Evolutionary conservation across 2,888 invertebrate species (phyloP).

Genomic region (Cerastis rubricosa): DNA sequence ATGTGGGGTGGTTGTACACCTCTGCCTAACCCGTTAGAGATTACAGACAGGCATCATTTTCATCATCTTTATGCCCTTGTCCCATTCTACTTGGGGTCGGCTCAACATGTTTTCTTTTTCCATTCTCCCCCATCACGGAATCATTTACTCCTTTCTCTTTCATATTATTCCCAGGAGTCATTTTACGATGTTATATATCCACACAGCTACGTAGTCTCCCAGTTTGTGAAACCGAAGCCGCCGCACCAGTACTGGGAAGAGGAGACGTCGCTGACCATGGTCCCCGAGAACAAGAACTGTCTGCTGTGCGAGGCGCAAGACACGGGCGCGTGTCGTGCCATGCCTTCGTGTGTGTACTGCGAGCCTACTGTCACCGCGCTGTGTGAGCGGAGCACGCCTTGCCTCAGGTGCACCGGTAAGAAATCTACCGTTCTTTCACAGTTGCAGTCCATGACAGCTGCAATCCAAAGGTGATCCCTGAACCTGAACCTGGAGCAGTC

Average conservation of each 20-base stretch:
- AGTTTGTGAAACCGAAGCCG: slow-evolving; percentile 85
- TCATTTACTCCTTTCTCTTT: no score
- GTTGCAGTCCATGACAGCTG: background rate
- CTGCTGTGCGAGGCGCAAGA: slow-evolving; percentile 85
- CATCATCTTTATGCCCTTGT: no score
- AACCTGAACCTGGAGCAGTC: no score
- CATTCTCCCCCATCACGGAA: no score
- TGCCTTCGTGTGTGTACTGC: slow-evolving; percentile 88
- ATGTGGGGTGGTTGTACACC: no score
- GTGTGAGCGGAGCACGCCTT: slow-evolving; percentile 85
- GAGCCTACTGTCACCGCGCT: slow-evolving; percentile 86
- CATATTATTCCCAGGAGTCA: background rate
- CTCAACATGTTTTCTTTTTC: no score
- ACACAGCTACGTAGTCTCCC: slow-evolving; percentile 84
- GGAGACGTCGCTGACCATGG: slow-evolving; percentile 81
- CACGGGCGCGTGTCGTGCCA: slow-evolving; percentile 85
- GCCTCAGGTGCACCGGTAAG: slow-evolving; percentile 84
- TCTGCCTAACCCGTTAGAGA: background rate
- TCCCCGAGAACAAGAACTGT: slow-evolving; percentile 87
- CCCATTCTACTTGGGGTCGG: no score
- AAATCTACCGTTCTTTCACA: background rate
- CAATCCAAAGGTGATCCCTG: background rate
- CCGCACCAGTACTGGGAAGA: slow-evolving; percentile 88
- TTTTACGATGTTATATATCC: background rate
- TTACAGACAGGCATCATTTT: no score